phyloP scores from a whole-genome alignment of 2,888 invertebrate genomes.

The Clepsis dumicolana region DNA sequence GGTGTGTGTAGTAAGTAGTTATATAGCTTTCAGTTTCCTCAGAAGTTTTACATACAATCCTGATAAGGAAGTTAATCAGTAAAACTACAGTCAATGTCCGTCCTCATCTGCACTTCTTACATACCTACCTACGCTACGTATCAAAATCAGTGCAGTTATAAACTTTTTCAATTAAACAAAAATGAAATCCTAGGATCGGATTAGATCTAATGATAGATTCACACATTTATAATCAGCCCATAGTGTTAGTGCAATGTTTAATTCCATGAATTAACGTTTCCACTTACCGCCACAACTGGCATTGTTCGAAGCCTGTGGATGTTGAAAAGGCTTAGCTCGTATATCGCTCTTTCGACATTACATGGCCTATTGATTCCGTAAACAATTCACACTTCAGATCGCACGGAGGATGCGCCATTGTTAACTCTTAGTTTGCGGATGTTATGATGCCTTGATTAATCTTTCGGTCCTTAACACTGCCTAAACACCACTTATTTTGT shows the following conservation, averaged over 20 bases:
- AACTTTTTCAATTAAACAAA: conserved; percentile 10
- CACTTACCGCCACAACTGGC: conserved; percentile 44
- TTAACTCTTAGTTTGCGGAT: conserved; percentile 36
- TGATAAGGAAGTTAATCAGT: background rate
- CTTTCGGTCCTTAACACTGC: conserved; percentile 24
- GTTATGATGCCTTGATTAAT: conserved; percentile 35
- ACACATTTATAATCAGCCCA: conserved; percentile 17
- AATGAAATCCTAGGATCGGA: conserved; percentile 14
- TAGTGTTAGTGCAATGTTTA: conserved; percentile 54
- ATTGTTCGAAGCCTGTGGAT: conserved; percentile 42
- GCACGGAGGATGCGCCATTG: conserved; percentile 36
- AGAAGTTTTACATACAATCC: conserved; percentile 17
- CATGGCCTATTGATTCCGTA: conserved; percentile 40
- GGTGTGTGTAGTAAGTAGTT: background rate
- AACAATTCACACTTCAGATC: conserved; percentile 37
- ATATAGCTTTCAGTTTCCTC: conserved; percentile 1
- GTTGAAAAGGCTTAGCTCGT: conserved; percentile 11
- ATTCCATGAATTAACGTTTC: conserved; percentile 60
- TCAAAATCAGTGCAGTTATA: background rate
- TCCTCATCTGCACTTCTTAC: background rate
- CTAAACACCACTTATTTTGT: conserved; percentile 4
- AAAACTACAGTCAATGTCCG: conserved; percentile 26
- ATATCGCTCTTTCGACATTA: conserved; percentile 19
- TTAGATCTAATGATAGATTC: conserved; percentile 33
- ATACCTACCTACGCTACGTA: background rate